Percentiles rank a stretch among this genome's conserved stretches.
phyloP scores from a whole-genome alignment of 1,140 invertebrate species.

The Xylocopa sonorina region DNA sequence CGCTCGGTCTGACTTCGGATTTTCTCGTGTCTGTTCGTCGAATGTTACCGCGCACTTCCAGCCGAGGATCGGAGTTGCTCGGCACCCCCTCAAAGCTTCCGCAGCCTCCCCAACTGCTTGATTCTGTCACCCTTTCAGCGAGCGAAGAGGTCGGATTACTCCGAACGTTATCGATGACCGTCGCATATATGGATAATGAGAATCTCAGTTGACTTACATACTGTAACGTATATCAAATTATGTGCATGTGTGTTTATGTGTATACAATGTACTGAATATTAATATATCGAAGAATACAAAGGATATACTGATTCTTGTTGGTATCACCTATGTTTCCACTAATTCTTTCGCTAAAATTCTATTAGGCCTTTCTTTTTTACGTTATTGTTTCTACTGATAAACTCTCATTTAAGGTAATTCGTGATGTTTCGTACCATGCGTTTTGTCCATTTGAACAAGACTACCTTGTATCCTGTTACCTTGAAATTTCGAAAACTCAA shows the following conservation, averaged over 20 bases:
- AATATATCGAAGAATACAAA: neutral
- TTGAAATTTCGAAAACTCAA: no score
- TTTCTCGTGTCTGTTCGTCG: constrained; percentile 19
- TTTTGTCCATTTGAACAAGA: no score
- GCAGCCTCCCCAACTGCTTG: constrained; percentile 3
- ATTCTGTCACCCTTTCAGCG: constrained; percentile 5
- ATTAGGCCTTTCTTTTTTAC: neutral
- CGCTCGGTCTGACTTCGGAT: constrained; percentile 55
- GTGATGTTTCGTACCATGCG: no score
- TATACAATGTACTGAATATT: neutral
- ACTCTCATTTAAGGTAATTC: neutral
- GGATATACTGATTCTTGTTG: neutral
- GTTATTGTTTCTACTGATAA: neutral
- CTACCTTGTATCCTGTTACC: no score
- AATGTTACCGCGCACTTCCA: constrained; percentile 30
- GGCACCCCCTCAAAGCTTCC: constrained; percentile 47
- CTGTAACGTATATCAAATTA: no score
- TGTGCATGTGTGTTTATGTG: neutral
- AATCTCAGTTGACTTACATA: no score
- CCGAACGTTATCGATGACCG: constrained; percentile 29
- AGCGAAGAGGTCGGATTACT: neutral
- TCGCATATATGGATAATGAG: neutral
- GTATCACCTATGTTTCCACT: neutral
- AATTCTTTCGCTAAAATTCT: neutral
- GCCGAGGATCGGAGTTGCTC: constrained; percentile 55